Percentiles rank a stretch among this genome's conserved stretches.
Evolutionary conservation across 2,113 vertebrate species (phyloP).

Genomic region (Macrotis lagotis): DNA sequence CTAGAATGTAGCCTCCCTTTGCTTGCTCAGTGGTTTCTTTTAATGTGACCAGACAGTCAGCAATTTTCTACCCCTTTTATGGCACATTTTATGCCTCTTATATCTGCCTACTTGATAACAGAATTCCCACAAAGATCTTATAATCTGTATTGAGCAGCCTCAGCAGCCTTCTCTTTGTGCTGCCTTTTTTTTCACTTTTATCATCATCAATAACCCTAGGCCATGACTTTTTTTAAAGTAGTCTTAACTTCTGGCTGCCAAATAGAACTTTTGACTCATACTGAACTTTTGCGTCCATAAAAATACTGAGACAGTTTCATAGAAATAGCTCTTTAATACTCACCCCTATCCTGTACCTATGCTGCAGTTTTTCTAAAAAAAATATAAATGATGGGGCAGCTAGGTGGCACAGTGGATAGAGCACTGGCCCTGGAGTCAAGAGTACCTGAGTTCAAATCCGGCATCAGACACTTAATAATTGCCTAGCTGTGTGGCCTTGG

Average conservation of each 20-base stretch:
- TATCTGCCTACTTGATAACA: neutral
- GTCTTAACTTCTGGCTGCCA: neutral
- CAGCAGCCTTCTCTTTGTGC: neutral
- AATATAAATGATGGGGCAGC: too few relatives aligned
- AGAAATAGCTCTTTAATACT: neutral
- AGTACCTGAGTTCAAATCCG: too few relatives aligned
- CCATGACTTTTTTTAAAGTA: neutral
- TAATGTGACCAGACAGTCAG: neutral
- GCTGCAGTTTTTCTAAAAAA: neutral
- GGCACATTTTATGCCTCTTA: neutral
- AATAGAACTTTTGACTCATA: neutral
- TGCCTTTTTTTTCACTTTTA: neutral
- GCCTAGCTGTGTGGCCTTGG: too few relatives aligned
- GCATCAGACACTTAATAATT: too few relatives aligned
- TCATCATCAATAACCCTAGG: neutral
- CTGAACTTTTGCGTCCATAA: neutral
- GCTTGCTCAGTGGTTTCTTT: neutral
- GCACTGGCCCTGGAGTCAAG: too few relatives aligned
- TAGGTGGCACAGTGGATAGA: too few relatives aligned
- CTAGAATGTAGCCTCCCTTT: neutral
- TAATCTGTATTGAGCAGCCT: neutral
- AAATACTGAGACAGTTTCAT: neutral
- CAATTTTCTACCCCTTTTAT: neutral
- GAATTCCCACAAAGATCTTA: conserved; percentile 2
- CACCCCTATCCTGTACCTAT: neutral